phyloP scores from a whole-genome alignment of 2,797 vertebrate species.

The Sphaeramia orbicularis region DNA sequence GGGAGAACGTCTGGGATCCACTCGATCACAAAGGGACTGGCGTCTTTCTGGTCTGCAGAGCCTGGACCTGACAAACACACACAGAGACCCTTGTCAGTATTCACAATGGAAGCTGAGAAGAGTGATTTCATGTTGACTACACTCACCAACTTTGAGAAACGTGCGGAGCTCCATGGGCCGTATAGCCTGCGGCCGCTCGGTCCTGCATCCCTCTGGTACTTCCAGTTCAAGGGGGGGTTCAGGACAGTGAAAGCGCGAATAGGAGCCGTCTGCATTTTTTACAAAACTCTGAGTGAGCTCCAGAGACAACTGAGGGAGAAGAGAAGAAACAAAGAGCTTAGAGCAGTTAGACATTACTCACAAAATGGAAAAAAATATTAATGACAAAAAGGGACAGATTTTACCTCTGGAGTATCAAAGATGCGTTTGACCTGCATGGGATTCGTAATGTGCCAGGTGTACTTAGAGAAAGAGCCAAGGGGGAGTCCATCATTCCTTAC shows the following conservation, averaged over 20 bases:
- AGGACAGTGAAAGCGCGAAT: constrained; percentile 86
- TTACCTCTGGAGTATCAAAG: constrained; percentile 93
- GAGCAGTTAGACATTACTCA: not conserved
- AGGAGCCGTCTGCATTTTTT: constrained; percentile 91
- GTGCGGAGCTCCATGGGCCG: constrained; percentile 93
- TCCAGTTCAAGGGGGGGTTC: constrained; percentile 86
- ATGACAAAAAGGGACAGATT: not conserved
- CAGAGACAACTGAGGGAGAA: constrained; percentile 86
- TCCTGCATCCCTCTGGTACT: constrained; percentile 71
- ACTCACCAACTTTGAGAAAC: constrained; percentile 94
- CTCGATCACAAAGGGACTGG: constrained; percentile 91
- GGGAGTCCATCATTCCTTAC: constrained; percentile 89
- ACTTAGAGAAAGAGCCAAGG: constrained; percentile 91
- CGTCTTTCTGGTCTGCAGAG: constrained; percentile 87
- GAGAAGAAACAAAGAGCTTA: not conserved
- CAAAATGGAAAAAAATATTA: not conserved
- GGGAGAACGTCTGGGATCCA: constrained; percentile 94
- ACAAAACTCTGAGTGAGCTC: constrained; percentile 93
- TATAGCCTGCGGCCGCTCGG: constrained; percentile 88
- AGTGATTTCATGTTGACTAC: not conserved
- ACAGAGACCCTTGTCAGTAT: not conserved
- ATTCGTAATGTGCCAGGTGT: constrained; percentile 95
- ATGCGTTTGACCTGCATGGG: constrained; percentile 92
- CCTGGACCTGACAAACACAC: constrained; percentile 78
- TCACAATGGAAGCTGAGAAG: too few species aligned